These are phyloP conservation scores for Meandrina meandrites DNA, from an alignment of 92 coral and sea anemone species.

Conservation along the genomic window DNA sequence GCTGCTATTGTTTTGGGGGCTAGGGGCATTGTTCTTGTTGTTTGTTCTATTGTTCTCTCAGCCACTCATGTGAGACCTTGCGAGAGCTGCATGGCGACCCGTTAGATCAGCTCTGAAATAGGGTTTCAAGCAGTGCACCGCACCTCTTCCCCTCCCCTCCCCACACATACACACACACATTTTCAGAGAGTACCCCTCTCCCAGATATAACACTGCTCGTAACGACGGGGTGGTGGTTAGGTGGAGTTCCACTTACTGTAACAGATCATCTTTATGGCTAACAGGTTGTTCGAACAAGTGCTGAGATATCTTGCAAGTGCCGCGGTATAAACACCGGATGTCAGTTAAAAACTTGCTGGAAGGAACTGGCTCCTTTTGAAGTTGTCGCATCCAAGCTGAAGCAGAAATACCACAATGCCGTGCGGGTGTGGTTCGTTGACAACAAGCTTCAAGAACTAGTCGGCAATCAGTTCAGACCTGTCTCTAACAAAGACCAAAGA, in stretches of 20 bases:
- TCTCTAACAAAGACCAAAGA: slow-evolving; percentile 36
- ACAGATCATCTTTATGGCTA: not conserved
- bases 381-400: not conserved
- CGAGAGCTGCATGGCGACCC: no score
- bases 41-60: no score
- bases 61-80: no score
- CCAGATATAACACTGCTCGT: no score
- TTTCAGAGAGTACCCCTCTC: no score
- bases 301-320: not conserved
- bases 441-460: slow-evolving; percentile 44
- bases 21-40: no score
- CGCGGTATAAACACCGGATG: not conserved
- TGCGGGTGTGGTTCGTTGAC: slow-evolving; percentile 48
- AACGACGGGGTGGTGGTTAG: not conserved
- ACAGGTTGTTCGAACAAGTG: not conserved
- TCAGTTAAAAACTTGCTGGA: not conserved
- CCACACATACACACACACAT: no score
- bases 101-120: no score
- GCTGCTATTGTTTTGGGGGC: no score
- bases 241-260: not conserved
- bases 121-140: no score
- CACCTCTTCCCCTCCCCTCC: no score
- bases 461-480: slow-evolving; percentile 21
- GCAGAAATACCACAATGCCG: not conserved
- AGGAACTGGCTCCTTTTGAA: not conserved